Percentiles rank a stretch among this genome's conserved stretches.
These are phyloP conservation scores for Apis florea DNA, from an alignment of 1,140 invertebrate species.

Conservation along the genomic window DNA sequence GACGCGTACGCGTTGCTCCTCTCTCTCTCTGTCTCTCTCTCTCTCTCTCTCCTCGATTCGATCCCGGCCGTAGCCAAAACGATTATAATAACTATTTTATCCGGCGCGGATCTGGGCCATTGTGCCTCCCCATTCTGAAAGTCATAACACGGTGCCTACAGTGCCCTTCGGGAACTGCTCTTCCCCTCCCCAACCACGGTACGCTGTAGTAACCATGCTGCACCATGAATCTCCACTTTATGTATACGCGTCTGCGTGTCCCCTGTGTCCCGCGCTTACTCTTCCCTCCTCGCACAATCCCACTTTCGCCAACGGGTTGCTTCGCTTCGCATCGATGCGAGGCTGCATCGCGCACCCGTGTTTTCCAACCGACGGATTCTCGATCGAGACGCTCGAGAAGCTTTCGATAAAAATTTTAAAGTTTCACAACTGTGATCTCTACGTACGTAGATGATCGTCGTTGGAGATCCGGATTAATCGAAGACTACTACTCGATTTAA, in stretches of 20 bases:
- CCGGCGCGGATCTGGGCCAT: slow-evolving; percentile 79
- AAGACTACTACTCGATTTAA: too few species aligned
- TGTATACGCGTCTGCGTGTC: slow-evolving; percentile 38
- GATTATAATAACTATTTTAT: slow-evolving; percentile 82
- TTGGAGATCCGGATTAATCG: too few species aligned
- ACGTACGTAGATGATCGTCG: too few species aligned
- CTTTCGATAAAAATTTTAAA: too few species aligned
- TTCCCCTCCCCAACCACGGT: slow-evolving; percentile 50
- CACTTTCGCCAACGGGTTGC: slow-evolving; percentile 38
- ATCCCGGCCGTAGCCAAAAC: slow-evolving; percentile 71
- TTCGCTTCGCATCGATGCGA: too few species aligned
- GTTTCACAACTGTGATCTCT: too few species aligned
- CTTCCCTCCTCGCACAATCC: neutral
- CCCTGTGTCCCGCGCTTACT: neutral
- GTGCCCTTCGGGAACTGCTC: slow-evolving; percentile 70
- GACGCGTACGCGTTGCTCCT: neutral
- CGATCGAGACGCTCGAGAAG: too few species aligned
- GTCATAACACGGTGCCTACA: slow-evolving; percentile 79
- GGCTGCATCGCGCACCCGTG: too few species aligned
- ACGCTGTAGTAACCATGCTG: slow-evolving; percentile 57
- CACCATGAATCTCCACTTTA: slow-evolving; percentile 72
- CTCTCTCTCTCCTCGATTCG: slow-evolving; percentile 18
- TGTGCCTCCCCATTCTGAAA: slow-evolving; percentile 80
- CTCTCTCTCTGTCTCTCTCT: slow-evolving; percentile 17
- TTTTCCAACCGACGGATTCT: too few species aligned